Evolutionary conservation across 2,888 invertebrate genomes (phyloP), one percentile per base, ranked within the genome.

Genomic region (Microdon myrmicae): DNA sequence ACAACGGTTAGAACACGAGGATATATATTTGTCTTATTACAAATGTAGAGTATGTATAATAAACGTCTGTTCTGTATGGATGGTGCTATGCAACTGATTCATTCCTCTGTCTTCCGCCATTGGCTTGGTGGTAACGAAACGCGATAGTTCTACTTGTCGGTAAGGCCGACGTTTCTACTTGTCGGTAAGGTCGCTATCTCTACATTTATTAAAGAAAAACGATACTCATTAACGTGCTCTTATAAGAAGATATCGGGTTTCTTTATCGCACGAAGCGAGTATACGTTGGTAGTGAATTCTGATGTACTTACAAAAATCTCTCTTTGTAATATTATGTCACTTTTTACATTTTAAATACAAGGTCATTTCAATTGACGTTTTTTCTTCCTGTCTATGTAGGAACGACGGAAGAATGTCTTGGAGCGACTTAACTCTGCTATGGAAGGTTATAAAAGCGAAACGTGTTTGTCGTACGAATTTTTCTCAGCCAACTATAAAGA

Each of bases 351-450:
- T 9, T 13, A 10, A 6, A 37, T n/a, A 19, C 28, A 2, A 8
- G 12, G n/a, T 16, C 10, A 5, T 41, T 13, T 41, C 17, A 16
- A 7, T 9, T 12, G n/a, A 6, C 39, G 31, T 23, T 4, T 20
- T 37, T 7, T 13, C 7, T 66, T 69, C 3, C 55, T 78, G 77
- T 9, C 76, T 2, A n/a, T n/a, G n/a, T n/a, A n/a, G n/a, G n/a
- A n/a, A n/a, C 80, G 83, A 26, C 82, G 88, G 17, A 75, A 80
- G 22, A 80, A 76, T 44, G 80, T 90, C 12, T 76, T 84, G 35
- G 71, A 75, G 1, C 83, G 85, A 64, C 86, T 92, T 8, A 82
- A 86, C 69, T 81, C 80, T 22, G 86, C 87, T 32, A 83, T 88
- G 31, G 82, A 85, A 54, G 85, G 86, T 2, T 92, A 92, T 72